phyloP scores from a whole-genome alignment of 2,797 vertebrate genomes.

The Sternotherus odoratus region DNA sequence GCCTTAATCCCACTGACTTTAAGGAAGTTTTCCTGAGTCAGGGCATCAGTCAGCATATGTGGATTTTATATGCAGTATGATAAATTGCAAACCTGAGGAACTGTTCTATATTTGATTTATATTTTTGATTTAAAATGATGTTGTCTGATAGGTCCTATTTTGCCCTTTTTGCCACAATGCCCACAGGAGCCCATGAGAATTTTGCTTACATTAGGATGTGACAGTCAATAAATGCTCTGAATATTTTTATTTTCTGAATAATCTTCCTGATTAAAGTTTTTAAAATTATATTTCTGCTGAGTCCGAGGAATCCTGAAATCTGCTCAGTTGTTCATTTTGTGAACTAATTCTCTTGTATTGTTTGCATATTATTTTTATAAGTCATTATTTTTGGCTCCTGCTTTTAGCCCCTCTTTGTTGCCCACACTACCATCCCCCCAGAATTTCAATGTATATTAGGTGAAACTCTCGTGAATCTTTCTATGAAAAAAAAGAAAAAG shows the following conservation, averaged over 20 bases:
- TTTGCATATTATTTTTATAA: conserved; percentile 37
- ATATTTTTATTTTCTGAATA: too few relatives aligned
- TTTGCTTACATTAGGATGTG: neutral
- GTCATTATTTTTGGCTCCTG: conserved; percentile 20
- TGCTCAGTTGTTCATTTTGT: neutral
- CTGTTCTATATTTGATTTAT: neutral
- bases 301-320: neutral
- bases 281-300: neutral
- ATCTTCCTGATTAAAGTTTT: neutral
- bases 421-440: neutral
- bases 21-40: neutral
- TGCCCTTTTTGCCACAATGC: neutral
- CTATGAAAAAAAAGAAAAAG: conserved; percentile 29
- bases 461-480: conserved; percentile 32
- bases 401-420: conserved; percentile 29
- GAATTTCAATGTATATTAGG: conserved; percentile 46
- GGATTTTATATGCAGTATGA: neutral
- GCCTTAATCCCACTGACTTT: neutral
- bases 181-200: neutral
- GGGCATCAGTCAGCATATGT: neutral
- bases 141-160: neutral
- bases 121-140: neutral
- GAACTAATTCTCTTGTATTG: neutral
- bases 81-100: neutral
- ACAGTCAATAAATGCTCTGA: neutral